phyloP scores from a whole-genome alignment of 2,797 vertebrate genomes.

The Corythornis leucogaster region DNA sequence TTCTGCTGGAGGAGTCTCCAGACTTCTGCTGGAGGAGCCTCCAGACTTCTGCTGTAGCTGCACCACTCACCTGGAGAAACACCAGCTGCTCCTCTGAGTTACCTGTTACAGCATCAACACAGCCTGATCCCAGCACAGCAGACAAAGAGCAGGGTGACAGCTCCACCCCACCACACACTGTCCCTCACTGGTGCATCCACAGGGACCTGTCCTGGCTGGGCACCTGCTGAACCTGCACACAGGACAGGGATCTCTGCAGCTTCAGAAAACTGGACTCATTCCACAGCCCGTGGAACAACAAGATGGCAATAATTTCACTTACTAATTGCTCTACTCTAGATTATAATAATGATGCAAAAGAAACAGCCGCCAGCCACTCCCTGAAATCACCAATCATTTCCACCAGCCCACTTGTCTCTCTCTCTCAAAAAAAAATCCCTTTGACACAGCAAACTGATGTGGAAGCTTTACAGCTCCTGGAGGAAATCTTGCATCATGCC shows the following conservation, averaged over 20 bases:
- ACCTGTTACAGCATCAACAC: neutral
- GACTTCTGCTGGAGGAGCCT: neutral
- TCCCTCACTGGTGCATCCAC: rapidly evolving
- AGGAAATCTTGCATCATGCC: slow-evolving; percentile 52
- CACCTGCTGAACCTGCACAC: rapidly evolving
- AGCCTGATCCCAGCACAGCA: neutral
- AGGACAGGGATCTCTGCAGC: rapidly evolving
- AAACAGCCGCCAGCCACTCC: slow-evolving; percentile 13
- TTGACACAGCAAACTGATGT: slow-evolving; percentile 31
- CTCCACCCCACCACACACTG: neutral
- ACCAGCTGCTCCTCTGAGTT: neutral
- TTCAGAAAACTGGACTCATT: neutral
- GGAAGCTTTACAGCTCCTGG: slow-evolving; percentile 59
- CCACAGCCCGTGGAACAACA: neutral
- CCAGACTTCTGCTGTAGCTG: neutral
- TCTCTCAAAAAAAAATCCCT: neutral
- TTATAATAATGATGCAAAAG: neutral
- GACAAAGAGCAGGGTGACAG: rapidly evolving
- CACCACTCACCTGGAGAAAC: neutral
- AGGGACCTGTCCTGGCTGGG: rapidly evolving
- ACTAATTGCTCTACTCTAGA: neutral
- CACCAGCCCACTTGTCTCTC: neutral
- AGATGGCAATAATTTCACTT: neutral
- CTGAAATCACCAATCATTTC: slow-evolving; percentile 34
- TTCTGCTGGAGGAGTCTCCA: neutral